A percentile compares a stretch with the other conserved stretches of the same genome.
Evolutionary conservation across 1,140 invertebrate genomes (phyloP).

Genomic region (Eumeta japonica): DNA sequence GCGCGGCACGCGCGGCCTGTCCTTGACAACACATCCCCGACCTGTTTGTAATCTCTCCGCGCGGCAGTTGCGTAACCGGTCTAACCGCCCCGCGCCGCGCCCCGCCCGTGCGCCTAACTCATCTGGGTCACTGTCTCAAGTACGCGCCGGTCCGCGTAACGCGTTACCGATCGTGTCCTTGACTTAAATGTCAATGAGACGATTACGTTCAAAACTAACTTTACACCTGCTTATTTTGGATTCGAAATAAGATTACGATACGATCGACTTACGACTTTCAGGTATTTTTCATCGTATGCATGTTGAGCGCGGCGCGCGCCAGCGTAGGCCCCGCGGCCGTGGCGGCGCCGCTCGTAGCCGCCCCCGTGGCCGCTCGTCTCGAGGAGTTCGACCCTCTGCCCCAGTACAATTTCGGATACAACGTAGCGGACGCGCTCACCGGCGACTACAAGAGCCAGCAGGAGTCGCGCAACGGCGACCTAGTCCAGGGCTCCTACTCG

Average conservation of each 20-base stretch:
- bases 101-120: slow-evolving; percentile 34
- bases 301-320: slow-evolving; percentile 28
- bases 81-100: too few relatives aligned
- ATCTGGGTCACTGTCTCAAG: slow-evolving; percentile 51
- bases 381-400: slow-evolving; percentile 61
- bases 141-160: too few relatives aligned
- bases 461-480: slow-evolving; percentile 58
- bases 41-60: slow-evolving; percentile 45
- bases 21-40: slow-evolving; percentile 31
- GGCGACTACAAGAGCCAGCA: slow-evolving; percentile 53
- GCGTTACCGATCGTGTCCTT: not conserved
- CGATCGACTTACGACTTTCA: too few relatives aligned
- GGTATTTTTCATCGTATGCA: slow-evolving; percentile 36
- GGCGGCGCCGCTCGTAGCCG: slow-evolving; percentile 36
- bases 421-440: slow-evolving; percentile 62
- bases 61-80: slow-evolving; percentile 33
- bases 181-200: slow-evolving; percentile 1
- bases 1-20: slow-evolving; percentile 19
- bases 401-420: slow-evolving; percentile 67
- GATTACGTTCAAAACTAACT: too few relatives aligned
- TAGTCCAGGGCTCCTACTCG: slow-evolving; percentile 64
- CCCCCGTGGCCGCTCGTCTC: slow-evolving; percentile 30
- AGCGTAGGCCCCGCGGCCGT: slow-evolving; percentile 23
- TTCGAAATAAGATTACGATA: too few relatives aligned
- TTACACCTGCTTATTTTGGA: too few relatives aligned